Percentiles rank a stretch among this genome's conserved stretches.
These are phyloP conservation scores for Neoseiulus cucumeris DNA, from an alignment of 1,140 invertebrate genomes.

Conservation along the genomic window DNA sequence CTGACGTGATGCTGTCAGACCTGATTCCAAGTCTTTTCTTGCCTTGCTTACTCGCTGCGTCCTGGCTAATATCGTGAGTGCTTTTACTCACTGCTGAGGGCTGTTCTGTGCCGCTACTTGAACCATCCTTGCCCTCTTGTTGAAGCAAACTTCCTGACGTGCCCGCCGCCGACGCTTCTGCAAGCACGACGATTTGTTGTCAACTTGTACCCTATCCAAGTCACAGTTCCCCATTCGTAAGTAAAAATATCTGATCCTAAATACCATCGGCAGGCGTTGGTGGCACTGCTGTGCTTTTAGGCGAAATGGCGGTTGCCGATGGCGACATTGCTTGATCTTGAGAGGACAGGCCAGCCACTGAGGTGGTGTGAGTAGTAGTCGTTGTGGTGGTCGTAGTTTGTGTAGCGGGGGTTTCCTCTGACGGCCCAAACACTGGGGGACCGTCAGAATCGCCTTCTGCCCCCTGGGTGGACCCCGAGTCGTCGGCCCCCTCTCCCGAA, in stretches of 20 bases:
- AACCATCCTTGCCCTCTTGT: neutral
- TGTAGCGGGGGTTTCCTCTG: too few relatives aligned
- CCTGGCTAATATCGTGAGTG: too few relatives aligned
- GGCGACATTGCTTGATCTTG: neutral
- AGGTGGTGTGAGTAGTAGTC: neutral
- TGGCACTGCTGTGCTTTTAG: neutral
- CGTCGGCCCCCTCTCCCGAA: too few relatives aligned
- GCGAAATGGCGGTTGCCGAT: neutral
- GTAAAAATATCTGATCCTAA: too few relatives aligned
- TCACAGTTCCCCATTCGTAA: too few relatives aligned
- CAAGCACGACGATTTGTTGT: neutral
- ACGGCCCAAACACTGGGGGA: too few relatives aligned
- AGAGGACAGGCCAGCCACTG: constrained; percentile 7
- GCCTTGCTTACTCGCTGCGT: neutral
- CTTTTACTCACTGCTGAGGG: too few relatives aligned
- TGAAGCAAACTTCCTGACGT: neutral
- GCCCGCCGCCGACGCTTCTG: neutral
- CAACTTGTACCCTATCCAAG: too few relatives aligned
- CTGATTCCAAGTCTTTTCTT: neutral
- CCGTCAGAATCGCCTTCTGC: too few relatives aligned
- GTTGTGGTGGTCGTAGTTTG: too few relatives aligned
- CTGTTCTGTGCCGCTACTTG: too few relatives aligned
- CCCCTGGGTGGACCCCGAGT: too few relatives aligned
- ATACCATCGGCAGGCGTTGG: neutral
- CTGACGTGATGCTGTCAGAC: constrained; percentile 9